Evolutionary conservation across 1,140 invertebrate genomes (phyloP).

Genomic region (Drosophila pallidifrons): DNA sequence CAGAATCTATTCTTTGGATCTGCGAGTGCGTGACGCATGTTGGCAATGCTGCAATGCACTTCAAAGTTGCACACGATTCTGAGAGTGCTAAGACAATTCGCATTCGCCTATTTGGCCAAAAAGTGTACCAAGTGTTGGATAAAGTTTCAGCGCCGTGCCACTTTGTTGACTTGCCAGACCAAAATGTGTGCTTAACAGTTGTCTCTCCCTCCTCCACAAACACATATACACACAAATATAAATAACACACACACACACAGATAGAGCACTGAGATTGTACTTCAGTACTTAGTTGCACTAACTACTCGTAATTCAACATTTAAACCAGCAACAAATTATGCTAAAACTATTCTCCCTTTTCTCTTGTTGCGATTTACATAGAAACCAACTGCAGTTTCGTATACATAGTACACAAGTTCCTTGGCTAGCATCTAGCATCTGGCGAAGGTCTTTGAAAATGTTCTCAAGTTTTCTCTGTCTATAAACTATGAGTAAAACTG

Average conservation of each 20-base stretch:
- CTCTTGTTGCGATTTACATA: slow-evolving; percentile 1
- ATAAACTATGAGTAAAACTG: background rate
- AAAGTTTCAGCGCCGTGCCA: slow-evolving; percentile 72
- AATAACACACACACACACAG: background rate
- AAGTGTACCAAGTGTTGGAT: slow-evolving; percentile 69
- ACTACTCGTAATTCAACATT: slow-evolving; percentile 29
- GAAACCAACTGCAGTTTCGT: slow-evolving; percentile 6
- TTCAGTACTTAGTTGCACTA: slow-evolving; percentile 34
- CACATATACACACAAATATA: background rate
- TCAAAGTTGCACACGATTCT: slow-evolving; percentile 62
- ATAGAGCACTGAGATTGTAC: slow-evolving; percentile 12
- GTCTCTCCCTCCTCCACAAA: slow-evolving; percentile 1
- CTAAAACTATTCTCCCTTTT: background rate
- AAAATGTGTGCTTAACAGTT: slow-evolving; percentile 67
- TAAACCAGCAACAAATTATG: slow-evolving; percentile 26
- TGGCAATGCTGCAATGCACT: slow-evolving; percentile 59
- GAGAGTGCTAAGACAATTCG: slow-evolving; percentile 1
- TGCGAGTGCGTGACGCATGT: slow-evolving; percentile 74
- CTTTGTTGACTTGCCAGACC: slow-evolving; percentile 76
- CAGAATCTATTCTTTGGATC: slow-evolving; percentile 17
- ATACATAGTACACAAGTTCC: background rate
- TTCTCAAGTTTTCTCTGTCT: background rate
- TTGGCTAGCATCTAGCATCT: slow-evolving; percentile 4
- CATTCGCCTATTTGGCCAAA: slow-evolving; percentile 50
- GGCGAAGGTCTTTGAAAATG: background rate